phyloP scores from a whole-genome alignment of 1,140 invertebrate species.

The Nephila pilipes region DNA sequence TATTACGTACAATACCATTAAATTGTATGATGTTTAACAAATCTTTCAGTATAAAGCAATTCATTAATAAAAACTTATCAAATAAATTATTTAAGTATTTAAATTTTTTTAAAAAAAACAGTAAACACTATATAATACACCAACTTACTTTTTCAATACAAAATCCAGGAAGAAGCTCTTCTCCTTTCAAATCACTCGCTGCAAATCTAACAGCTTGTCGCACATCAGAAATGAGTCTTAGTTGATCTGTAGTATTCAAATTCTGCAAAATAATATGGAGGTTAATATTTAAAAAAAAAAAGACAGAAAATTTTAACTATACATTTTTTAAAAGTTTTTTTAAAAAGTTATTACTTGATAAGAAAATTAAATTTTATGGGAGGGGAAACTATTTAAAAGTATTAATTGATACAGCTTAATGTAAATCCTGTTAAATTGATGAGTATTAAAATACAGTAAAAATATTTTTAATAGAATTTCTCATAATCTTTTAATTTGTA shows the following conservation, averaged over 20 bases:
- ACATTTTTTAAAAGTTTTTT: not conserved
- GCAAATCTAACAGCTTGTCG: conserved; percentile 95
- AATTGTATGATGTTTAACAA: too few species aligned
- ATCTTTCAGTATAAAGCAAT: not conserved
- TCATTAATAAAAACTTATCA: not conserved
- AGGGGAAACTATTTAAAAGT: too few species aligned
- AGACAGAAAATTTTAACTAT: not conserved
- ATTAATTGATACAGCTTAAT: too few species aligned
- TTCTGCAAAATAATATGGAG: conserved; percentile 81
- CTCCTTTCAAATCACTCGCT: conserved; percentile 90
- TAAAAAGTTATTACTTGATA: not conserved
- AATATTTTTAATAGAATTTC: too few species aligned
- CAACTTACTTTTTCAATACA: conserved; percentile 89
- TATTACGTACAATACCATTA: too few species aligned
- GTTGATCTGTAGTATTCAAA: conserved; percentile 90
- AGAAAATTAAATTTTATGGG: too few species aligned
- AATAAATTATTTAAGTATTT: not conserved
- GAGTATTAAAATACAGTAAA: too few species aligned
- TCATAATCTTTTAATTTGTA: too few species aligned
- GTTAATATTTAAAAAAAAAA: not conserved
- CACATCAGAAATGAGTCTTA: conserved; percentile 92
- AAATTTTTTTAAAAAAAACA: not conserved
- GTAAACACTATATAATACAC: not conserved
- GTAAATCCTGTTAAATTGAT: too few species aligned
- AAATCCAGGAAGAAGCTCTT: conserved; percentile 93